These are phyloP conservation scores for Rhyacophila evoluta DNA, from an alignment of 2,888 invertebrate species.

Conservation along the genomic window DNA sequence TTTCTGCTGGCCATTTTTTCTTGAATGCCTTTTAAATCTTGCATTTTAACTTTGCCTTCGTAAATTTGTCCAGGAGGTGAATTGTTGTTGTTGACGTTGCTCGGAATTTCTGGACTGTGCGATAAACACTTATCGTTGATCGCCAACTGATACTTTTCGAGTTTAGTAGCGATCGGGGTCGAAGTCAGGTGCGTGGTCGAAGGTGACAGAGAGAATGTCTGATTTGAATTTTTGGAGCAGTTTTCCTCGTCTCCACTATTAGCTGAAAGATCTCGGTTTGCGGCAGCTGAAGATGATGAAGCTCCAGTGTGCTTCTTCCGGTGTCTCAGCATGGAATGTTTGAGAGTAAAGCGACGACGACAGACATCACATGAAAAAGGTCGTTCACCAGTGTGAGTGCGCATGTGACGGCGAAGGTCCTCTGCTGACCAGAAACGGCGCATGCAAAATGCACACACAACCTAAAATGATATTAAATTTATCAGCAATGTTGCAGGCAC, in stretches of 20 bases:
- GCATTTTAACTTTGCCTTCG: constrained; percentile 67
- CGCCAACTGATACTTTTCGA: constrained; percentile 52
- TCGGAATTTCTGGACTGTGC: constrained; percentile 61
- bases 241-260: constrained; percentile 64
- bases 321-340: constrained; percentile 95
- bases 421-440: constrained; percentile 96
- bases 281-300: constrained; percentile 57
- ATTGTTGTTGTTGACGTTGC: constrained; percentile 70
- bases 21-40: constrained; percentile 53
- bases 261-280: constrained; percentile 63
- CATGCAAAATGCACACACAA: constrained; percentile 92
- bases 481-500: no score
- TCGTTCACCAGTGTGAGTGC: constrained; percentile 92
- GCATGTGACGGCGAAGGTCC: constrained; percentile 92
- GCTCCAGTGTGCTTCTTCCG: constrained; percentile 87
- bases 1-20: constrained; percentile 57
- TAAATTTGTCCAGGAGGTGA: constrained; percentile 70
- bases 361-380: constrained; percentile 94
- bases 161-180: constrained; percentile 40
- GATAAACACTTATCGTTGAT: constrained; percentile 49
- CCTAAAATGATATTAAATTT: constrained; percentile 68
- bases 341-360: constrained; percentile 87
- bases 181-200: constrained; percentile 35
- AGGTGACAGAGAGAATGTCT: constrained; percentile 4
- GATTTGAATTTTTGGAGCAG: constrained; percentile 22